Percentiles rank a stretch among this genome's conserved stretches.
phyloP scores from a whole-genome alignment of 2,888 invertebrate species.

The Rhaphigaster nebulosa region DNA sequence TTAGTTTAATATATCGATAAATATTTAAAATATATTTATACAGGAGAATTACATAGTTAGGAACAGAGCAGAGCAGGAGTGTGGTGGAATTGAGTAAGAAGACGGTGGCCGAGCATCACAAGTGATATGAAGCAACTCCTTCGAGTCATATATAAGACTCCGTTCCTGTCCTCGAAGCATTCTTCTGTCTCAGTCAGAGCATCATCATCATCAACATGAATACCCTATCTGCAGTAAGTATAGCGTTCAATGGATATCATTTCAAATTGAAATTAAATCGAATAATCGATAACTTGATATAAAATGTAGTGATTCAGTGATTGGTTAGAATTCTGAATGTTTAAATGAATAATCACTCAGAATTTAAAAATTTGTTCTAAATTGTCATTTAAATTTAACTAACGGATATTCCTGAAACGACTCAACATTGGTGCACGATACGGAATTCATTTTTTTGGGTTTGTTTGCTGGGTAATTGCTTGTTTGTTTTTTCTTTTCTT shows the following conservation, averaged over 20 bases:
- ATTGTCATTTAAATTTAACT: too few species aligned
- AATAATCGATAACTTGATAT: neutral
- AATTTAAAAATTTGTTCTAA: too few species aligned
- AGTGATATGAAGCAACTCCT: neutral
- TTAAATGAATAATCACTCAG: too few species aligned
- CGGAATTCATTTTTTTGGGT: too few species aligned
- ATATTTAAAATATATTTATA: neutral
- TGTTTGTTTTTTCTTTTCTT: too few species aligned
- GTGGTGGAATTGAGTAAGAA: neutral
- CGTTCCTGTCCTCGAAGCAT: neutral
- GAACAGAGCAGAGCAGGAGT: neutral
- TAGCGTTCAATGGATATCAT: neutral
- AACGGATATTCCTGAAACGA: too few species aligned
- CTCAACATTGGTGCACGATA: too few species aligned
- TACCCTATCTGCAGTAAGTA: neutral
- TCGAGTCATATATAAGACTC: neutral
- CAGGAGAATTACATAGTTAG: neutral
- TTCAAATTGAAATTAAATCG: neutral
- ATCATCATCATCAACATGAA: slow-evolving; percentile 21
- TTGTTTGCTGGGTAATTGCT: too few species aligned
- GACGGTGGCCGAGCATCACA: neutral
- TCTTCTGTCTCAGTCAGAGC: neutral
- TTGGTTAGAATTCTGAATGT: too few species aligned
- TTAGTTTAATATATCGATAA: neutral
- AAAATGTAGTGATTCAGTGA: too few species aligned